Evolutionary conservation across 2,797 vertebrate species (phyloP), one percentile per base, ranked within the genome.

Genomic region (Chrysocyon brachyurus): DNA sequence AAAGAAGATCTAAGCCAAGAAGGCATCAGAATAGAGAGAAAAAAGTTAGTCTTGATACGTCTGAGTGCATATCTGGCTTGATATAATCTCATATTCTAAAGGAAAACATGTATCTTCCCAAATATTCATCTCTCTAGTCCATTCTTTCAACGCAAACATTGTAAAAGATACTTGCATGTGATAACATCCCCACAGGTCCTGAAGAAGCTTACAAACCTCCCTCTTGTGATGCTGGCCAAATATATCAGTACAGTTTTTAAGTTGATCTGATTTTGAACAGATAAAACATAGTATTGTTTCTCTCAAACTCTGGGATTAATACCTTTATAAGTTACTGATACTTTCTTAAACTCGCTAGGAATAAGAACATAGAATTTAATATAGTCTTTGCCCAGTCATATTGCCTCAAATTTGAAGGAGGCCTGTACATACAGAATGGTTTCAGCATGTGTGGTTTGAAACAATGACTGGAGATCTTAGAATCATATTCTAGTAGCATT

Each of bases 221-320:
- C 12, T 77, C 70, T 86, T 66, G 6, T 75, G 84, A 92, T 26
- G n/a, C 16, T 81, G 33, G 36, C 5, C 40, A 26, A 68, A 63
- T 52, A 17, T 14, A 52, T 28, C 66, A 72, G 26, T 4, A 52
- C 5, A 90, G 11, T 46, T 87, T 59, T 84, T 59, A 52, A 92
- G 5, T 11, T 92, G 36, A 17, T 63, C 24, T 86, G 12, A 57
- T 89, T 78, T 61, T 33, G 28, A 91, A 36, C 6, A 64, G 7
- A 83, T 90, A 78, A 94, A 96, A 91, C n/a, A 73, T 11, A 90
- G 46, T 36, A 79, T 1, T 78, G 46, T 54, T 95, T 75, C 36
- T 72, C 49, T 91, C 17, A 63, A 49, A 17, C 9, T 91, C 61
- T 79, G 63, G 40, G 26, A 84, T 84, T 66, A 17, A 95, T 54